Conservation (phyloP, 2,888 invertebrate genomes). For the Choreutis nemorana region DNA sequence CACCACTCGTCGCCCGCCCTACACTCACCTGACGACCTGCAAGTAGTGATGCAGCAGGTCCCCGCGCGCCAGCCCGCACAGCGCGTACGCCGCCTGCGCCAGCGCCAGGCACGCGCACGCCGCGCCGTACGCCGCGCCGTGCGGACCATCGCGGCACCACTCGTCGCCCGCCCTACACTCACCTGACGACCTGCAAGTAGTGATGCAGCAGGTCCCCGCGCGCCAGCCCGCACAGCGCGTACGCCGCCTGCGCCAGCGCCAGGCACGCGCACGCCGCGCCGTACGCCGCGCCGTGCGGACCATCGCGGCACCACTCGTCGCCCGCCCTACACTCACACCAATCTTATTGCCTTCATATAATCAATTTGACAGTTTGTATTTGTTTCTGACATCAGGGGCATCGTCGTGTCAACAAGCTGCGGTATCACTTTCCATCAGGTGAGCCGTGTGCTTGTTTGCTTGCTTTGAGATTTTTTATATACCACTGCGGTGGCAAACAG, state of each 20-base stretch:
- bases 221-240: conserved; percentile 8
- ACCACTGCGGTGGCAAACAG: no score
- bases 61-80: background rate
- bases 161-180: conserved; percentile 1
- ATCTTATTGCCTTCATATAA: background rate
- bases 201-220: conserved; percentile 1
- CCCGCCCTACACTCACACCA: background rate
- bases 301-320: background rate
- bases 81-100: conserved; percentile 23
- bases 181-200: conserved; percentile 15
- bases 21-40: conserved; percentile 19
- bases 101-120: background rate
- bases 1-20: conserved; percentile 39
- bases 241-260: conserved; percentile 11
- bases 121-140: background rate
- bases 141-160: conserved; percentile 1
- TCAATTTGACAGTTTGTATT: background rate
- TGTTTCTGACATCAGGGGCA: background rate
- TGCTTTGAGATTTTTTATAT: no score
- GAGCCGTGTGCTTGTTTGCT: no score
- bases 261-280: conserved; percentile 7
- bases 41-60: background rate
- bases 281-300: conserved; percentile 4
- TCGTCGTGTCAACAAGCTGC: no score
- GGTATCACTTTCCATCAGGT: no score